phyloP scores from a whole-genome alignment of 2,797 vertebrate genomes.

The Clarias laeviceps region DNA sequence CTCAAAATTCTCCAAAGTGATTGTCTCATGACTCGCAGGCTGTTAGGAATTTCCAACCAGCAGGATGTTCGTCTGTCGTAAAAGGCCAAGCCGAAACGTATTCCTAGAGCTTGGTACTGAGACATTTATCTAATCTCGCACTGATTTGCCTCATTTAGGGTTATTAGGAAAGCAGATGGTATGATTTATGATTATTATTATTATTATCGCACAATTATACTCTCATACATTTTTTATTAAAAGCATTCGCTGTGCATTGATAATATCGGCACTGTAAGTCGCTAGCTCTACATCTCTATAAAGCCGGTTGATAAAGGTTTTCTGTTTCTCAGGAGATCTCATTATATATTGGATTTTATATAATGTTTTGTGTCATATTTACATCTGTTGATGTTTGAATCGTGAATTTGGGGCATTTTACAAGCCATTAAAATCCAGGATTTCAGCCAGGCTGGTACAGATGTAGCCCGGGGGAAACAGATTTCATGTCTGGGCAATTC shows the following conservation, averaged over 20 bases:
- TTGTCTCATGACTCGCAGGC: conserved; percentile 23
- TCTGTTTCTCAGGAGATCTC: not conserved
- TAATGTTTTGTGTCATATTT: not conserved
- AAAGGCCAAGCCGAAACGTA: conserved; percentile 31
- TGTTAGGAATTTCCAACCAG: conserved; percentile 32
- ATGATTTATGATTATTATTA: conserved; percentile 14
- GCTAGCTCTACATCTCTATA: not conserved
- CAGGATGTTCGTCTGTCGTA: conserved; percentile 24
- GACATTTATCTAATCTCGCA: not conserved
- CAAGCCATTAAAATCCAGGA: not conserved
- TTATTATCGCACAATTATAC: not conserved
- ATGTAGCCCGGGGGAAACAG: not conserved
- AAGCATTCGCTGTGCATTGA: not conserved
- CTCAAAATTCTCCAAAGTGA: not conserved
- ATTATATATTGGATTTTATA: not conserved
- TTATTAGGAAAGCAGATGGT: conserved; percentile 37
- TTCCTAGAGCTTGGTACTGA: conserved; percentile 14
- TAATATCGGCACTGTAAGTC: not conserved
- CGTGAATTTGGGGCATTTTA: not conserved
- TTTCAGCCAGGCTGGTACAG: not conserved
- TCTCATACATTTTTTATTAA: conserved; percentile 5
- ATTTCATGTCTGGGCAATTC: not conserved
- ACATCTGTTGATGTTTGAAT: not conserved
- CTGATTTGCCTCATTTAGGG: conserved; percentile 39
- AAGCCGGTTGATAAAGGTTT: not conserved